These are phyloP conservation scores for Drosophila tropicalis DNA, from an alignment of 1,140 invertebrate species.

Conservation along the genomic window DNA sequence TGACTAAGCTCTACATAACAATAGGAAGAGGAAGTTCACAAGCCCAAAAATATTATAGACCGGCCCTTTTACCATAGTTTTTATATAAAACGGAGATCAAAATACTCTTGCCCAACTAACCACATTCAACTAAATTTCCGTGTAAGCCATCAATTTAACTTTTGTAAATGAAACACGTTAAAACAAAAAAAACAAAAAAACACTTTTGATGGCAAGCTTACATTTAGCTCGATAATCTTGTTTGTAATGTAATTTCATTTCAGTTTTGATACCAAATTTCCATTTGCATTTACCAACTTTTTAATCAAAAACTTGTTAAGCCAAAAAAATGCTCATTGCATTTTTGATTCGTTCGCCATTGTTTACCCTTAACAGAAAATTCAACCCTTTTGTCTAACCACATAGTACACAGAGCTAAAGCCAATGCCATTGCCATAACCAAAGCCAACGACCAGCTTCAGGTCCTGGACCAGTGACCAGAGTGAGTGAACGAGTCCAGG, in stretches of 20 bases:
- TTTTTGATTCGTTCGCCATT: constrained; percentile 1
- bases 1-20: no score
- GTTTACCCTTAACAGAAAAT: constrained; percentile 11
- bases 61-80: background rate
- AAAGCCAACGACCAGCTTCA: background rate
- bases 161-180: background rate
- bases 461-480: background rate
- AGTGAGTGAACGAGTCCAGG: constrained; percentile 7
- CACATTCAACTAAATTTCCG: constrained; percentile 4
- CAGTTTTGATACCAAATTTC: constrained; percentile 26
- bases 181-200: background rate
- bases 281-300: constrained; percentile 26
- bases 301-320: constrained; percentile 64
- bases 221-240: constrained; percentile 8
- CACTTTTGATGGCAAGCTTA: background rate
- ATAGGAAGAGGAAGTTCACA: no score
- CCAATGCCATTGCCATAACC: background rate
- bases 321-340: constrained; percentile 41
- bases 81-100: background rate
- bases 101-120: background rate
- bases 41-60: background rate
- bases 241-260: constrained; percentile 12
- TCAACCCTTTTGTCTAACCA: constrained; percentile 15
- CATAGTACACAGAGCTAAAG: background rate
- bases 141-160: constrained; percentile 13